Base-by-base conservation (phyloP, 2,113 vertebrate species). In the Channa maculata region DNA sequence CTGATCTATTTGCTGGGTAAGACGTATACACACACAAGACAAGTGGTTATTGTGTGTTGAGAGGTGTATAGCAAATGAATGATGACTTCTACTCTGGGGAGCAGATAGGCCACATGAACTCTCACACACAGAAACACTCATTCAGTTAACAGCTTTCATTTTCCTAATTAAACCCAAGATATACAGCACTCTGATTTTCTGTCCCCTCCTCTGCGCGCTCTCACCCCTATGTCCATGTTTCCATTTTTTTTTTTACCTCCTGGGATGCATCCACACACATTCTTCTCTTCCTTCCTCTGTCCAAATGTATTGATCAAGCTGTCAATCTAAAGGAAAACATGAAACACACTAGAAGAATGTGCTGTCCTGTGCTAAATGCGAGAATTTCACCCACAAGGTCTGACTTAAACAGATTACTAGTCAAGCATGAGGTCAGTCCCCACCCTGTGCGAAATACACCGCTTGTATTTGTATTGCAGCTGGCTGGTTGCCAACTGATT, bases 71-170 rank as follows among this genome's bases (percentile, higher is more conserved):
- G 72, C 6, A 63, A 85, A 82, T 73, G 44, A 36, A 46, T 1
- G 15, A 49, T 46, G 51, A 65, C 51, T 52, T 85, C 24, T 65
- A 36, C 58, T 59, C 66, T 6, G 3, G 52, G 75, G 71, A 62
- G 60, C 79, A 82, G 36, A 59, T 12, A 24, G 74, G 39, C 69
- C 24, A 66, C 64, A 43, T 37, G 57, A 62, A 44, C 73, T 54
- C 52, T 43, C 68, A 51, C 46, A 65, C 57, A 38, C 7, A 69
- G 8, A 81, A 53, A 66, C 46, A 71, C 51, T 77, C 33, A 80
- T 79, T 71, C 71, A 72, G 51, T 51, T 82, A 86, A 85, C 66
- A 59, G 77, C 79, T 76, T 86, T 88, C 61, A 85, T 82, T 88
- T 83, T 5, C 58, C 49, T 86, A 88, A 89, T 90, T 77, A 83